These are phyloP conservation scores for Clarias fuscus DNA, from an alignment of 2,797 vertebrate species.

Conservation along the genomic window DNA sequence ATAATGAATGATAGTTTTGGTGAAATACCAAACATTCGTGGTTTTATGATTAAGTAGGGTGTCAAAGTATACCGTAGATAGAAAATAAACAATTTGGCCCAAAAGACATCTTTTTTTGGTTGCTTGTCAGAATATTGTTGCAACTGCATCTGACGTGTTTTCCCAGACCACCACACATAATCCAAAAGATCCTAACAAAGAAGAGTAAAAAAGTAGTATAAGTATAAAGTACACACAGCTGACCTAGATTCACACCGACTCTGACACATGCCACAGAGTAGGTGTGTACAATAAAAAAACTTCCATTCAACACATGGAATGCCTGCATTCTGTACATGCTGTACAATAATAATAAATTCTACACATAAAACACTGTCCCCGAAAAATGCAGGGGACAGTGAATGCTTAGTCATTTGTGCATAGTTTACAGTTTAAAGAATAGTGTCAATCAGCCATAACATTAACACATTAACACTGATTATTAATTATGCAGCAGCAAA, in stretches of 20 bases:
- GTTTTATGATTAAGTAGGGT: neutral
- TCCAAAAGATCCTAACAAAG: neutral
- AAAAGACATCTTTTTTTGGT: neutral
- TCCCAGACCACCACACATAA: neutral
- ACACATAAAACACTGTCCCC: too few relatives aligned
- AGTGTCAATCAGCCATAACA: too few relatives aligned
- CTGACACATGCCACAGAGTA: neutral
- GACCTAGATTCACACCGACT: neutral
- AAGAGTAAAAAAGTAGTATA: neutral
- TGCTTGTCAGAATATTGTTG: neutral
- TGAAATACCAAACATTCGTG: neutral
- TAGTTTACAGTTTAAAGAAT: neutral
- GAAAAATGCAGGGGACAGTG: neutral
- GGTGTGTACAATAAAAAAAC: neutral
- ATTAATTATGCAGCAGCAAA: too few relatives aligned
- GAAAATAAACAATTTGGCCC: neutral
- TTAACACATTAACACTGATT: too few relatives aligned
- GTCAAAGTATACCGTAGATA: too few relatives aligned
- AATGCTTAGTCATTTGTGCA: too few relatives aligned
- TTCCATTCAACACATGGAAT: neutral
- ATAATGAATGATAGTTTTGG: too few relatives aligned
- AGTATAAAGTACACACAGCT: neutral
- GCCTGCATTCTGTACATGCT: neutral
- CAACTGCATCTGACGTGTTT: neutral
- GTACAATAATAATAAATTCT: neutral